phyloP scores from a whole-genome alignment of 2,113 vertebrate genomes.

The Myanophis thanlyinensis region DNA sequence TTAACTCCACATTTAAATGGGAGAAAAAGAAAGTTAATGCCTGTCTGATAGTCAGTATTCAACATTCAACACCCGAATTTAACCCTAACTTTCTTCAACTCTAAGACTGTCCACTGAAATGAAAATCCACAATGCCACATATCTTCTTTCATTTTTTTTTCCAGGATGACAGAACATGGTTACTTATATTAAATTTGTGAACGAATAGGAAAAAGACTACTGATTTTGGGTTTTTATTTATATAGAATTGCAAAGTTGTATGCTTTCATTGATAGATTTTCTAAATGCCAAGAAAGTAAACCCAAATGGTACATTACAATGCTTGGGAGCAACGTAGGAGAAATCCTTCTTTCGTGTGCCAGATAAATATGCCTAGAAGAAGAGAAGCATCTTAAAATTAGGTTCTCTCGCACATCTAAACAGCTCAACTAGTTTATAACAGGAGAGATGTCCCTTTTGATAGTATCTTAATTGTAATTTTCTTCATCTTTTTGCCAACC shows the following conservation, averaged over 20 bases:
- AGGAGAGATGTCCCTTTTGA: not conserved
- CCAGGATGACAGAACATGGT: not conserved
- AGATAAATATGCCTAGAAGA: not conserved
- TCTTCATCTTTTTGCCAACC: not conserved
- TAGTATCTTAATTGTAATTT: not conserved
- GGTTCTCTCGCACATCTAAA: not conserved
- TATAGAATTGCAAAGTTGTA: not conserved
- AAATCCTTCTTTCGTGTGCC: not conserved
- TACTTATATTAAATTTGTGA: not conserved
- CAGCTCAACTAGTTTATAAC: not conserved
- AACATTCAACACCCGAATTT: not conserved
- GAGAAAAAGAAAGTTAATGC: not conserved
- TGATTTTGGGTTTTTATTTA: not conserved
- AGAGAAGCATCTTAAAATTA: not conserved
- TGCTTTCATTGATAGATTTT: not conserved
- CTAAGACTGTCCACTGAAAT: not conserved
- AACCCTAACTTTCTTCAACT: not conserved
- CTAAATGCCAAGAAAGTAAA: not conserved
- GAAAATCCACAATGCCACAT: not conserved
- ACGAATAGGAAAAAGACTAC: not conserved
- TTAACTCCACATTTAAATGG: not conserved
- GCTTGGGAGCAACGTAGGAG: not conserved
- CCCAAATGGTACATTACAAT: not conserved
- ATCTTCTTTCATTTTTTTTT: not conserved
- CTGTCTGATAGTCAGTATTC: not conserved